phyloP scores from a whole-genome alignment of 2,888 invertebrate species.

The Drosophila picticornis region DNA sequence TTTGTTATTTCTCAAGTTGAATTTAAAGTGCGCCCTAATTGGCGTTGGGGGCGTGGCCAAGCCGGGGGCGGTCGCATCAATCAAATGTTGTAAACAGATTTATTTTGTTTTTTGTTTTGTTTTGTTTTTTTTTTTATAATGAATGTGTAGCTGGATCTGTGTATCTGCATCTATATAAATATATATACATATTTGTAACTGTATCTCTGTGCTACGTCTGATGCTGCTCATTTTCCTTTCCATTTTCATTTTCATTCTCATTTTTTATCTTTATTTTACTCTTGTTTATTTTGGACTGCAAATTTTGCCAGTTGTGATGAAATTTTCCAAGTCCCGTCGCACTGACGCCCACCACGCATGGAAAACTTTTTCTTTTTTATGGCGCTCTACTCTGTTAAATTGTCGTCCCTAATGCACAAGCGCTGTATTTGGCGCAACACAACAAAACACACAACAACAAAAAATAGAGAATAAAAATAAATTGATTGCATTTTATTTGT shows the following conservation, averaged over 20 bases:
- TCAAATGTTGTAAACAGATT: slow-evolving; percentile 33
- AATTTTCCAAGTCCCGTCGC: slow-evolving; percentile 49
- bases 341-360: slow-evolving; percentile 45
- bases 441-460: neutral
- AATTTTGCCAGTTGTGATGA: slow-evolving; percentile 19
- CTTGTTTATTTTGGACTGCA: slow-evolving; percentile 3
- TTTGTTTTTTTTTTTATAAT: slow-evolving; percentile 33
- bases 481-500: slow-evolving; percentile 70
- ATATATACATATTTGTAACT: neutral
- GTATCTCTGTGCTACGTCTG: slow-evolving; percentile 4
- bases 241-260: neutral
- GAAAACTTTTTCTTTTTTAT: slow-evolving; percentile 49
- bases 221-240: slow-evolving; percentile 3
- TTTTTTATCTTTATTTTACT: neutral
- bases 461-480: slow-evolving; percentile 21
- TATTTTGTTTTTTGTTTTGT: slow-evolving; percentile 8
- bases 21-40: slow-evolving; percentile 59
- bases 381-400: slow-evolving; percentile 41
- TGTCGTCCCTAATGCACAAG: slow-evolving; percentile 42
- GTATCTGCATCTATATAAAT: neutral
- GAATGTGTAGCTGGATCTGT: slow-evolving; percentile 6
- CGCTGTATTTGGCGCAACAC: slow-evolving; percentile 19
- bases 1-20: slow-evolving; percentile 21
- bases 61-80: slow-evolving; percentile 41
- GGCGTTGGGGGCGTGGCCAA: slow-evolving; percentile 60